These are phyloP conservation scores for Temnothorax nylanderi DNA, from an alignment of 1,140 invertebrate species.

Conservation along the genomic window DNA sequence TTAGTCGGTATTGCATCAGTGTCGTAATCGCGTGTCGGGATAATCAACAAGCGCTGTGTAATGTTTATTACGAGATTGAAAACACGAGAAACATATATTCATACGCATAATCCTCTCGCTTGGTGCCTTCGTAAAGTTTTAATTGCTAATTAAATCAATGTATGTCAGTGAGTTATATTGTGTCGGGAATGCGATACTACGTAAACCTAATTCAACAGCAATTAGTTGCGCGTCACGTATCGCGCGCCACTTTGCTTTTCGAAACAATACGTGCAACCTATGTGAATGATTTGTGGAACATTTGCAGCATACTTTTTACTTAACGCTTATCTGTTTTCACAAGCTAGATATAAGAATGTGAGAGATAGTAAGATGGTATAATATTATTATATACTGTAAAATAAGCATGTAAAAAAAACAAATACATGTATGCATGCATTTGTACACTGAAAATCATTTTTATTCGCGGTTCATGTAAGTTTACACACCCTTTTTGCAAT, in stretches of 20 bases:
- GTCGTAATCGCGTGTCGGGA: neutral
- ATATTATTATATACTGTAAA: neutral
- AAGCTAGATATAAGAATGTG: neutral
- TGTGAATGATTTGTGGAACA: neutral
- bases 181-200: constrained; percentile 9
- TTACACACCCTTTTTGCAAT: neutral
- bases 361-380: neutral
- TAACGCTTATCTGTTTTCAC: too few species aligned
- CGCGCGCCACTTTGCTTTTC: neutral
- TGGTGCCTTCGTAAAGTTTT: constrained; percentile 36
- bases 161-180: constrained; percentile 54
- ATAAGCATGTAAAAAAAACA: neutral
- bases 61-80: neutral
- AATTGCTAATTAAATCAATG: constrained; percentile 61
- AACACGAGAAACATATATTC: constrained; percentile 15
- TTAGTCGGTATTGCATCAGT: neutral
- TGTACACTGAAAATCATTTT: neutral
- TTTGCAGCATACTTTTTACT: constrained; percentile 12
- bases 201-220: constrained; percentile 40
- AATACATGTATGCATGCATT: too few species aligned
- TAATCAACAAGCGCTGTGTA: constrained; percentile 16
- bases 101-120: constrained; percentile 8
- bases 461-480: neutral
- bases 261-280: neutral
- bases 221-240: constrained; percentile 47